Evolutionary conservation across 2,113 vertebrate species (phyloP).

Genomic region (Rostratula benghalensis): DNA sequence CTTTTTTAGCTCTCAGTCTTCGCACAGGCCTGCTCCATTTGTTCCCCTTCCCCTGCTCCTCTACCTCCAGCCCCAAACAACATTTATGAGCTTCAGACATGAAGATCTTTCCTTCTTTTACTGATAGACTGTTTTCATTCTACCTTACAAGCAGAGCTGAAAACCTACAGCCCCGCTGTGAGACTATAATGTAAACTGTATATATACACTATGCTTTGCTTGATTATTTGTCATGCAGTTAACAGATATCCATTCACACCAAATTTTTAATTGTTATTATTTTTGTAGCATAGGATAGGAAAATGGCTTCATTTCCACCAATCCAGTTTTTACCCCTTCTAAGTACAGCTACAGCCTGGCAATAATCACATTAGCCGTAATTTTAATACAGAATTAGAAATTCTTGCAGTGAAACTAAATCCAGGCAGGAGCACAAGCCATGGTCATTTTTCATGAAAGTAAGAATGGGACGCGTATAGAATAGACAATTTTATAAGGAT

Average conservation of each 20-base stretch:
- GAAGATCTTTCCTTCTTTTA: not conserved
- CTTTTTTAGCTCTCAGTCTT: not conserved
- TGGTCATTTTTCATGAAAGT: not conserved
- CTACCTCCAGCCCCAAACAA: not conserved
- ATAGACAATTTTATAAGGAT: not conserved
- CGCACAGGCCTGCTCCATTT: not conserved
- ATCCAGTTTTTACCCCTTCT: not conserved
- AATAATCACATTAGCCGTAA: not conserved
- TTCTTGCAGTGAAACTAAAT: not conserved
- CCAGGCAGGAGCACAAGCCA: not conserved
- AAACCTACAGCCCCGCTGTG: not conserved
- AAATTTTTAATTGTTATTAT: not conserved
- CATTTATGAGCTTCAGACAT: fast-evolving
- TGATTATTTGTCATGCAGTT: not conserved
- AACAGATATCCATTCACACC: fast-evolving
- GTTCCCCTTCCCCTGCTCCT: too few species aligned
- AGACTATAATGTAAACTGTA: not conserved
- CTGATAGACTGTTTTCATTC: not conserved
- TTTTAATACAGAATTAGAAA: not conserved
- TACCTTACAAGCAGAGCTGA: not conserved
- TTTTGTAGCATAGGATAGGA: not conserved
- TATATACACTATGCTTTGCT: not conserved
- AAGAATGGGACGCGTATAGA: not conserved
- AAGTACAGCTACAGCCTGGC: not conserved
- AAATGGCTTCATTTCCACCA: not conserved